Percentiles rank a stretch among this genome's conserved stretches.
Conservation (phyloP, 2,888 invertebrate genomes). For the Drosophila diplacantha region DNA sequence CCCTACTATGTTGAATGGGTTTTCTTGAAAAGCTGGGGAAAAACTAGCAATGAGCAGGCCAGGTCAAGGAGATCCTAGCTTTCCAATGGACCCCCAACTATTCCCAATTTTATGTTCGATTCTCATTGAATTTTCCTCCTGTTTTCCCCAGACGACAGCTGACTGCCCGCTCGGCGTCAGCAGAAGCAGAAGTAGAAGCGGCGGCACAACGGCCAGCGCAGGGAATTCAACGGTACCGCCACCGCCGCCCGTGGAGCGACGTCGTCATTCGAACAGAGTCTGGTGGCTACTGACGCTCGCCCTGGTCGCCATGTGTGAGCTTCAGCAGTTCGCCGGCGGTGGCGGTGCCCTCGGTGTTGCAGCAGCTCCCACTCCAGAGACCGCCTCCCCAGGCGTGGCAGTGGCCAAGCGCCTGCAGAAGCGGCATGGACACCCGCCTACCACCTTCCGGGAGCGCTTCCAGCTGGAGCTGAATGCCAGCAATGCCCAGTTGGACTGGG, state of each 20-base stretch:
- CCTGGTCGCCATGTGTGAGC: slow-evolving; percentile 54
- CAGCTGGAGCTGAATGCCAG: slow-evolving; percentile 48
- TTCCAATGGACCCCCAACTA: background rate
- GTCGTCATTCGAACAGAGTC: slow-evolving; percentile 32
- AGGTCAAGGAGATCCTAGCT: background rate
- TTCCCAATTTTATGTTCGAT: background rate
- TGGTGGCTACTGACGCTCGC: slow-evolving; percentile 42
- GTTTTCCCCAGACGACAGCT: slow-evolving; percentile 55
- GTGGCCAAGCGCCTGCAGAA: slow-evolving; percentile 42
- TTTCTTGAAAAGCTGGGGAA: background rate
- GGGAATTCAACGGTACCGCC: slow-evolving; percentile 34
- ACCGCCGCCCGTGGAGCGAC: slow-evolving; percentile 34
- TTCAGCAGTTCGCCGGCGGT: slow-evolving; percentile 34
- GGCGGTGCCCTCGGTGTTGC: slow-evolving; percentile 22
- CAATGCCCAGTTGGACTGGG: slow-evolving; percentile 55
- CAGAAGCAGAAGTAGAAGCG: slow-evolving; percentile 43
- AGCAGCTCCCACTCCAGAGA: background rate
- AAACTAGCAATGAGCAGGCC: background rate
- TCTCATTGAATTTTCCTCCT: background rate
- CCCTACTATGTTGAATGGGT: too few species aligned
- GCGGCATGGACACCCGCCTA: slow-evolving; percentile 25
- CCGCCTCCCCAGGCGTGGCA: background rate
- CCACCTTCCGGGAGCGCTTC: slow-evolving; percentile 41
- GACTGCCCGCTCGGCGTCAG: slow-evolving; percentile 68
- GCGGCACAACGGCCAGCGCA: slow-evolving; percentile 70